Evolutionary conservation across 2,113 vertebrate genomes (phyloP), one percentile per base, ranked within the genome.

Genomic region (Muntiacus reevesi): DNA sequence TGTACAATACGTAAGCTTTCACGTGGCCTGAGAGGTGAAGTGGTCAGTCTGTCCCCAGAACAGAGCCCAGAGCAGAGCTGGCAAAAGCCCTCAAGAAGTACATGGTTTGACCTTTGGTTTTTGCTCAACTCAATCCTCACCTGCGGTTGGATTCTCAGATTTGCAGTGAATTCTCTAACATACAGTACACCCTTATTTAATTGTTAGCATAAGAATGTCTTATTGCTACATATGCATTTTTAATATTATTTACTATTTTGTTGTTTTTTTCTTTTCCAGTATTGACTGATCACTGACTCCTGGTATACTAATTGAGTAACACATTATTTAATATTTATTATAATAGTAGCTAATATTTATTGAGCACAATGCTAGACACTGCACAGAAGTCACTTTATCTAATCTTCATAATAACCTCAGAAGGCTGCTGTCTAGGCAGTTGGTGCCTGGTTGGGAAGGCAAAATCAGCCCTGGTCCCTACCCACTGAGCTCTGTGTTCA

Each of bases 221-320:
- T 50, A 87, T 71, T 55, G 52, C 36, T 88, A 30, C 27, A 30
- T 84, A 67, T 45, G 43, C 87, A 40, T 94, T 95, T 94, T 96
- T 55, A 76, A 28, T 84, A 60, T 87, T 33, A 71, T 36, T 52
- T 57, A 28, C 55, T 67, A 27, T 47, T 83, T 74, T 87, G 74
- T 94, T 84, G 59, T 85, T n/a, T 91, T 76, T 87, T 76, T 25
- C 60, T 52, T 52, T 91, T 88, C 60, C 1, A 2, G 11, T 92
- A 90, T 92, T 64, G 74, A 83, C 57, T 90, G 36, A 59, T 95
- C 93, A 84, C 67, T 67, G 87, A 91, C 59, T 89, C 78, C 91
- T 85, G 16, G 64, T 71, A 57, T 78, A 81, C 15, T 95, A 36
- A 64, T 47, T 62, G 81, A 95, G 27, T 47, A 55, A 33, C 25